Percentiles rank a stretch among this genome's conserved stretches.
phyloP scores from a whole-genome alignment of 30 jellyfish, hydroid and myxozoan species.

The Turritopsis rubra region DNA sequence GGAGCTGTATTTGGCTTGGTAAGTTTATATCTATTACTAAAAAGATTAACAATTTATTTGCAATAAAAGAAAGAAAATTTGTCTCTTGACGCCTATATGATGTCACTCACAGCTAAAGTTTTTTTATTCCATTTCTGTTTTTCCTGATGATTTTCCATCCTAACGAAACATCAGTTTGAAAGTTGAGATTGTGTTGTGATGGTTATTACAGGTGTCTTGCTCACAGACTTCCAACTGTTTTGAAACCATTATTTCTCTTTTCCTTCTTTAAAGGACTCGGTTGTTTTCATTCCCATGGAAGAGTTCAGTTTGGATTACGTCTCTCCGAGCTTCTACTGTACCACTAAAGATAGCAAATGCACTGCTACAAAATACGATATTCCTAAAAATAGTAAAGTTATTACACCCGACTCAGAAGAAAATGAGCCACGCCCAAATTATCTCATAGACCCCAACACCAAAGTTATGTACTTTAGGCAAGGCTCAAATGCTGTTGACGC shows the following conservation, averaged over 20 bases:
- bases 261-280: constrained; percentile 49
- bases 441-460: constrained; percentile 58
- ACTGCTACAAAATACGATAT: constrained; percentile 32
- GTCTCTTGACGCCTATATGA: no score
- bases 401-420: constrained; percentile 32
- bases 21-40: not conserved
- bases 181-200: no score
- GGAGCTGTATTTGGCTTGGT: constrained; percentile 69
- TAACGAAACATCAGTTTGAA: no score
- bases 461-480: constrained; percentile 40
- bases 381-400: constrained; percentile 48
- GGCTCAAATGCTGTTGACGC: constrained; percentile 24
- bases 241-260: not conserved
- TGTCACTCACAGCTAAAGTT: no score
- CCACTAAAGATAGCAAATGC: constrained; percentile 72
- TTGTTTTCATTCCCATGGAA: constrained; percentile 60
- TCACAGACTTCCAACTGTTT: no score
- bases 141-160: not conserved
- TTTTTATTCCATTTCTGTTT: no score
- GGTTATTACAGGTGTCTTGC: no score
- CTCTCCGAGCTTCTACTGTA: constrained; percentile 73
- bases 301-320: constrained; percentile 72
- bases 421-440: constrained; percentile 77
- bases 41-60: no score
- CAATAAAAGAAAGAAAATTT: no score